Evolutionary conservation across 2,888 invertebrate species (phyloP).

Genomic region (Limnephilus rhombicus): DNA sequence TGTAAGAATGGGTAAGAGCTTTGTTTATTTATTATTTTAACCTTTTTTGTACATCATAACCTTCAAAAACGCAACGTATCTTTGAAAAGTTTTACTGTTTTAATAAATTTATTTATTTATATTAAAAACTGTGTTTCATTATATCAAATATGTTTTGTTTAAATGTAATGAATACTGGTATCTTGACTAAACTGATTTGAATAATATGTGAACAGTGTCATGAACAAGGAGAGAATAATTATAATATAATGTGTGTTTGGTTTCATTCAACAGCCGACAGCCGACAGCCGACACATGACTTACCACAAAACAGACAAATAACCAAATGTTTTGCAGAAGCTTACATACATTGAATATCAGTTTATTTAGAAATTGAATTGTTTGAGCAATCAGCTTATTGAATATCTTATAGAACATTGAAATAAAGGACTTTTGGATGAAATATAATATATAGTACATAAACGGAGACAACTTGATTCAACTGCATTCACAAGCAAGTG

Average conservation of each 20-base stretch:
- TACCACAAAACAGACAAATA: not conserved
- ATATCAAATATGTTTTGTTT: not conserved
- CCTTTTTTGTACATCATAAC: not conserved
- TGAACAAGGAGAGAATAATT: not conserved
- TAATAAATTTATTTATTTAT: not conserved
- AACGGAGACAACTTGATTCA: not conserved
- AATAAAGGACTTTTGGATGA: not conserved
- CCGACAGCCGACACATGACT: not conserved
- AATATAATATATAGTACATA: not conserved
- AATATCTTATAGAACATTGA: conserved; percentile 1
- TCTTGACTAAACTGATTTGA: not conserved
- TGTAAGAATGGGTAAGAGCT: not conserved
- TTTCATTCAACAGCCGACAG: not conserved
- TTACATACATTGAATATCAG: not conserved
- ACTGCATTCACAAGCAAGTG: not conserved
- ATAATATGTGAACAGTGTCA: not conserved
- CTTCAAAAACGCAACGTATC: not conserved
- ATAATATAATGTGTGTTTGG: not conserved
- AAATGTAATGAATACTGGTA: not conserved
- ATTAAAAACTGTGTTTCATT: not conserved
- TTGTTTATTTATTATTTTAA: not conserved
- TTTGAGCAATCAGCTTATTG: not conserved
- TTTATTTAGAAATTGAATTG: not conserved
- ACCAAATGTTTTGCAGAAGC: not conserved
- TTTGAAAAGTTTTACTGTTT: not conserved